phyloP scores from a whole-genome alignment of 2,797 vertebrate genomes.

The Pangasius larnaudii region DNA sequence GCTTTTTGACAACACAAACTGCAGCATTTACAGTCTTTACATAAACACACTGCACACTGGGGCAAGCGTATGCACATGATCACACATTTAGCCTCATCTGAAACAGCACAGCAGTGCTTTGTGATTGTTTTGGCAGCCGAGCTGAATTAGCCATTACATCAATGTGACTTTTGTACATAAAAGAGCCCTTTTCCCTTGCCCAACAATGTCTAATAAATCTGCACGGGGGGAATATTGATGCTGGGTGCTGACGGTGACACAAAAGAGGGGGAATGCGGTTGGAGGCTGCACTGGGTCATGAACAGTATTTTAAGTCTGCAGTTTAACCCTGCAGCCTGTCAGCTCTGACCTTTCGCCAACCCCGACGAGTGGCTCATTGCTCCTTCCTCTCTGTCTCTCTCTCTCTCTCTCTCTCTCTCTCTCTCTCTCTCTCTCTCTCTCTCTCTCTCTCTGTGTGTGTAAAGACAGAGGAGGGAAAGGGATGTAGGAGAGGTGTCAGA shows the following conservation, averaged over 20 bases:
- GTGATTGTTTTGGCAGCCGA: conserved; percentile 65
- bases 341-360: conserved; percentile 99
- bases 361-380: conserved; percentile 96
- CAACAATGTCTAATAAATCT: conserved; percentile 97
- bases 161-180: conserved; percentile 80
- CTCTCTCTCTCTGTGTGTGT: too few relatives aligned
- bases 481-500: conserved; percentile 97
- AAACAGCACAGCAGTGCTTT: conserved; percentile 53
- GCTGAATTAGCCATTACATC: conserved; percentile 73
- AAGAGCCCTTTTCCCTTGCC: conserved; percentile 79
- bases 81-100: conserved; percentile 63
- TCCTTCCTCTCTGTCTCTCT: conserved; percentile 73
- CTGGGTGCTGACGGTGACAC: conserved; percentile 89
- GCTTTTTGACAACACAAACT: not conserved
- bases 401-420: conserved; percentile 83
- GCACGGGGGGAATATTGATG: conserved; percentile 90
- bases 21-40: conserved; percentile 16
- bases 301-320: conserved; percentile 99
- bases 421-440: conserved; percentile 56
- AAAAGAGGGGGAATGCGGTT: conserved; percentile 96
- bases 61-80: conserved; percentile 44
- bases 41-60: conserved; percentile 12
- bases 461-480: conserved; percentile 59
- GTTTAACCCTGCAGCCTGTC: conserved; percentile 99
- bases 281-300: conserved; percentile 94